Percentiles rank a stretch among this genome's conserved stretches.
These are phyloP conservation scores for Garra rufa DNA, from an alignment of 2,113 vertebrate species.

Conservation along the genomic window DNA sequence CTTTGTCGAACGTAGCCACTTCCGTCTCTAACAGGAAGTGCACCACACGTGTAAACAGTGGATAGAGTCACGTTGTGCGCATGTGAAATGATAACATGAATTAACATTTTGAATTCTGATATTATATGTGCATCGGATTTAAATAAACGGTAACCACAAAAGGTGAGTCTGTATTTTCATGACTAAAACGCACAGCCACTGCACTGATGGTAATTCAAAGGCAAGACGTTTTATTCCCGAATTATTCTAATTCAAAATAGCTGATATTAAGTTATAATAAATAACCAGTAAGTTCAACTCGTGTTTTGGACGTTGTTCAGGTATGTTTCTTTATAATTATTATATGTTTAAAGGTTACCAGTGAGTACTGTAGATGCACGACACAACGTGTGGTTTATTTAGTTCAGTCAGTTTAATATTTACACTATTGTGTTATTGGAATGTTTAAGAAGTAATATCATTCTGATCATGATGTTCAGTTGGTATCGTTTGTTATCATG, in stretches of 20 bases:
- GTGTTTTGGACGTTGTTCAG: neutral
- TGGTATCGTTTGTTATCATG: neutral
- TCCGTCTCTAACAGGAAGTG: conserved; percentile 24
- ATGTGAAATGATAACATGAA: neutral
- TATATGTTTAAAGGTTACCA: neutral
- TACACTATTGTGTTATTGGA: neutral
- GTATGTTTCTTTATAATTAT: neutral
- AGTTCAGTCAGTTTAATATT: neutral
- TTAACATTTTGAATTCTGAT: neutral
- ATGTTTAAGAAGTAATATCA: neutral
- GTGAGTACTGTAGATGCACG: neutral
- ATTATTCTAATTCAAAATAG: neutral
- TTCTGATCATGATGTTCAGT: neutral
- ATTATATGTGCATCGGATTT: neutral
- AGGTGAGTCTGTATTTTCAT: neutral
- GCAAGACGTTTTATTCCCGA: neutral
- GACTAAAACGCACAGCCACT: neutral
- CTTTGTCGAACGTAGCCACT: neutral
- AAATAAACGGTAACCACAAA: neutral
- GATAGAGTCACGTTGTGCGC: neutral
- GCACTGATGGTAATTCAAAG: neutral
- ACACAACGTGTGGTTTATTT: neutral
- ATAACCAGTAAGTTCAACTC: neutral
- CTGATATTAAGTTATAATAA: neutral
- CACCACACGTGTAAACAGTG: conserved; percentile 49